A percentile compares a stretch with the other conserved stretches of the same genome.
phyloP scores from a whole-genome alignment of 2,888 invertebrate genomes.

The Netelia inedita region DNA sequence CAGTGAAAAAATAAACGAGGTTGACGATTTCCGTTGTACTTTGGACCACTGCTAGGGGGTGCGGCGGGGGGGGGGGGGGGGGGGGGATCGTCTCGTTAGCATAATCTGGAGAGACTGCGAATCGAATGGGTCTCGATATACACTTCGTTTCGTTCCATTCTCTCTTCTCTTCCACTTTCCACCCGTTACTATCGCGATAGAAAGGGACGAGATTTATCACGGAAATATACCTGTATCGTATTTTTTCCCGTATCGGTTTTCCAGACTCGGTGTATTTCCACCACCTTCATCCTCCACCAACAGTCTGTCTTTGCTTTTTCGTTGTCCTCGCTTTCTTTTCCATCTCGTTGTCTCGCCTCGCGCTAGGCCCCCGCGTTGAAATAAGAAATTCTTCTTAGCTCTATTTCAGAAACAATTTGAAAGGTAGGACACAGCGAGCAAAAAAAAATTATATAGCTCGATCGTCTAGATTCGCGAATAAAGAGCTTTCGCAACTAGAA shows the following conservation, averaged over 20 bases:
- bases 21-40: slow-evolving; percentile 62
- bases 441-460: background rate
- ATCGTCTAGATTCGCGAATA: background rate
- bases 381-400: slow-evolving; percentile 50
- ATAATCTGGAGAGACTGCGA: slow-evolving; percentile 79
- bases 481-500: background rate
- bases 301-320: slow-evolving; percentile 16
- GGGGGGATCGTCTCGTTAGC: slow-evolving; percentile 80
- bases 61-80: slow-evolving; percentile 59
- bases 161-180: slow-evolving; percentile 50
- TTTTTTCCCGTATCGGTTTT: slow-evolving; percentile 60
- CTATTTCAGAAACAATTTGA: slow-evolving; percentile 9
- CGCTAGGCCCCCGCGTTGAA: slow-evolving; percentile 38
- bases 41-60: slow-evolving; percentile 66
- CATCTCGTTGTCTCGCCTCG: slow-evolving; percentile 54
- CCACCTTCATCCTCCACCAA: slow-evolving; percentile 37
- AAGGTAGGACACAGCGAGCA: background rate
- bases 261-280: slow-evolving; percentile 64
- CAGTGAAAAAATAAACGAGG: slow-evolving; percentile 69
- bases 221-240: slow-evolving; percentile 18
- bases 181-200: slow-evolving; percentile 32
- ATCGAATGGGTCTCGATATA: slow-evolving; percentile 66
- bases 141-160: slow-evolving; percentile 63
- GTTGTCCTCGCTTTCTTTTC: slow-evolving; percentile 54
- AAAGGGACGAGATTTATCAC: slow-evolving; percentile 17